Evolutionary conservation across 2,797 vertebrate genomes (phyloP), one percentile per base, ranked within the genome.

Genomic region (Sebastiscus albofasciatus): DNA sequence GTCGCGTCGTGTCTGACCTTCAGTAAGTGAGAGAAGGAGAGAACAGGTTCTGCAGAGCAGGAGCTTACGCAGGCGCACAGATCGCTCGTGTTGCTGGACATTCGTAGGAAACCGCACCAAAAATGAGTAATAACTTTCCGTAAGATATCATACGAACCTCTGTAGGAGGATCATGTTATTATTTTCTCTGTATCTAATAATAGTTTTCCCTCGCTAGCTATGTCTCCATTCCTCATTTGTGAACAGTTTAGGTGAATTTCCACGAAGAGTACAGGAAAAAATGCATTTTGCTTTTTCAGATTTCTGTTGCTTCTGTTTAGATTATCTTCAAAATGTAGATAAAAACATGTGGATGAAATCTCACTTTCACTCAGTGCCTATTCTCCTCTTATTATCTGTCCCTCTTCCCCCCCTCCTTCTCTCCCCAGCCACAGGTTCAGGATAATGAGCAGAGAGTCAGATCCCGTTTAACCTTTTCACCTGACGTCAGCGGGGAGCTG

Each of bases 381-480:
- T 10, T 52, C 18, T 42, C 33, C 29, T 75, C 31, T 67, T 22
- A 42, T 27, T 18, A 49, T 67, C 60, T 9, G 65, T 16, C 29
- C 22, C 56, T 52, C 55, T 7, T 2, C 5, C 56, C 39, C 20
- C 2, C 56, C 36, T 18, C 4, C 26, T n/a, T 10, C 31, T 14
- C 52, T 20, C 55, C 18, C 5, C 5, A 27, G 18, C 67, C 26
- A 36, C 66, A 82, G 79, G 61, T 84, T 67, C n/a, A 31, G 77
- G 75, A 85, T 83, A 82, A 85, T 69, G 58, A 81, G 46, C 73
- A 26, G 55, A 67, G 1, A 33, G 66, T 84, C 79, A 24, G 31
- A 76, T 82, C 69, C 9, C 18, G 22, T 88, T 88, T 77, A 80
- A 88, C 80, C 70, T 72, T 67, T 87, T 71, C 58, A 83, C 86